A percentile compares a stretch with the other conserved stretches of the same genome.
Conservation (phyloP, 2,113 vertebrate genomes). For the Hydropotes inermis region DNA sequence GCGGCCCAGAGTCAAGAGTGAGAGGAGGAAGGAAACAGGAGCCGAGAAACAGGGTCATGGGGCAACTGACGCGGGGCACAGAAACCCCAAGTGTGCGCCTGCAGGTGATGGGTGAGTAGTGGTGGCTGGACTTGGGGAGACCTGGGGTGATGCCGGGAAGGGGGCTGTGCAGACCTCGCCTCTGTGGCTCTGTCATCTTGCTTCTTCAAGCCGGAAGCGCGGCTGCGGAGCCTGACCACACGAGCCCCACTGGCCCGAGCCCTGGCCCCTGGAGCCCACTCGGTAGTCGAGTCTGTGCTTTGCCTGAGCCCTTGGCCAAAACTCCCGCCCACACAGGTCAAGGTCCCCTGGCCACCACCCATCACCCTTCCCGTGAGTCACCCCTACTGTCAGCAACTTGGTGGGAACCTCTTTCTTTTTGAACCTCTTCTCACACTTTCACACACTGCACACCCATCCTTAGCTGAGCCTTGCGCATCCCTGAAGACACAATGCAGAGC, state of each 20-base stretch:
- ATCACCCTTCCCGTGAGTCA: fast-evolving
- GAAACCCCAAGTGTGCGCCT: fast-evolving
- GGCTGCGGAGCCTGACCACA: not conserved
- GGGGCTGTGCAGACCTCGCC: not conserved
- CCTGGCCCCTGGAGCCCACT: not conserved
- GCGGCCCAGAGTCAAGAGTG: not conserved
- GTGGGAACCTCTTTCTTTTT: not conserved
- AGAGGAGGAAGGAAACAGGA: not conserved
- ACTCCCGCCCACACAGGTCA: fast-evolving
- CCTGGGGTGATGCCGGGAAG: not conserved
- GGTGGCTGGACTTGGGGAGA: not conserved
- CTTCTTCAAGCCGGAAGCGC: constrained; percentile 42
- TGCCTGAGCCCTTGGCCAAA: not conserved
- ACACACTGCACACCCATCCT: not conserved
- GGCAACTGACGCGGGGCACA: not conserved
- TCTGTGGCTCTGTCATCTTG: constrained; percentile 29
- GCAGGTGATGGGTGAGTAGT: not conserved
- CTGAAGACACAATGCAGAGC: not conserved
- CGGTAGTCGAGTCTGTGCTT: not conserved
- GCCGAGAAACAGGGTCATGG: not conserved
- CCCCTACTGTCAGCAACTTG: not conserved
- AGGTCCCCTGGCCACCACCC: fast-evolving
- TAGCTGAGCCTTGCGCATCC: not conserved
- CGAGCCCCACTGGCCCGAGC: not conserved
- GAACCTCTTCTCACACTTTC: not conserved